Evolutionary conservation across 2,888 invertebrate genomes (phyloP).

Genomic region (Folsomia manolachei): DNA sequence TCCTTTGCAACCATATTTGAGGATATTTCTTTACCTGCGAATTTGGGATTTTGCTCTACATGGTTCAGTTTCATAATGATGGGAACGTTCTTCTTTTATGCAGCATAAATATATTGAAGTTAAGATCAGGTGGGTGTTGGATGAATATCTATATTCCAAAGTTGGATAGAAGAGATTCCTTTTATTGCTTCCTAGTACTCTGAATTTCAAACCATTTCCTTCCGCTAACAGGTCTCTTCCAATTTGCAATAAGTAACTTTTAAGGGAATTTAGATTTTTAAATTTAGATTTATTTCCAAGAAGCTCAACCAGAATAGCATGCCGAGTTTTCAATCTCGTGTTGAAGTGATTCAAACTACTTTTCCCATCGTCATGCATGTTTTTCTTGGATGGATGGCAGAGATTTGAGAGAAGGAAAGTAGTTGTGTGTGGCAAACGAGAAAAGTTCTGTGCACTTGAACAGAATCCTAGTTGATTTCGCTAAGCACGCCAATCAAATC

Average conservation of each 20-base stretch:
- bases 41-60: no score
- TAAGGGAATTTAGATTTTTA: conserved; percentile 3
- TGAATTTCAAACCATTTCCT: background rate
- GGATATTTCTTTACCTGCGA: no score
- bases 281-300: background rate
- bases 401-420: no score
- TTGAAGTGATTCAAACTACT: background rate
- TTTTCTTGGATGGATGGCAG: background rate
- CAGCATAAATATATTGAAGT: no score
- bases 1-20: no score
- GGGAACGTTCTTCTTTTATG: no score
- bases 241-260: background rate
- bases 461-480: background rate
- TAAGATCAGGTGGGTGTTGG: no score
- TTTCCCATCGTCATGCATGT: no score
- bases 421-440: no score
- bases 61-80: no score
- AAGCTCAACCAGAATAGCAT: no score
- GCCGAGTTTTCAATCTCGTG: background rate
- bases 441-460: background rate
- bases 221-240: background rate
- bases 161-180: background rate
- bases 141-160: no score
- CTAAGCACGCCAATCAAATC: background rate
- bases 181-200: background rate